Evolutionary conservation across 1,140 invertebrate genomes (phyloP), one percentile per base, ranked within the genome.

Genomic region (Rhyacophila brunnea): DNA sequence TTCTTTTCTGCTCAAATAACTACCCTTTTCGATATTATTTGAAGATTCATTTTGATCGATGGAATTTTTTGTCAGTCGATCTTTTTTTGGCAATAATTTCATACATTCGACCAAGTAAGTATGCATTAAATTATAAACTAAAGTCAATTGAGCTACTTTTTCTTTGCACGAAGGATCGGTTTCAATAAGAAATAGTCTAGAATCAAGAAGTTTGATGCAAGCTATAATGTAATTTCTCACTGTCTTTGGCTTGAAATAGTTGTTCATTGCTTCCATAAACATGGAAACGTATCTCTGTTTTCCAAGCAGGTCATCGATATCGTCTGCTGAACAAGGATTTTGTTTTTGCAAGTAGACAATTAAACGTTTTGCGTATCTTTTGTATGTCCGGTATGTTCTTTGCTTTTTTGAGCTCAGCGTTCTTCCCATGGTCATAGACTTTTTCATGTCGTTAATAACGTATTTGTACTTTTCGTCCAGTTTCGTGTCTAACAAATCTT

Each of bases 371-470:
- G 77, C 77, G 57, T 79, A 79, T 14, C 77, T 70, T 34, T 77
- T 67, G 60, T 79, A 79, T 0, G 76, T 78, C 14, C 77, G 64
- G 38, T 80, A 80, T 1, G 71, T 73, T 68, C 77, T 77, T 43
- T 76, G 71, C 52, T 80, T 80, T 50, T 74, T 68, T 1, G 75
- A 65, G 36, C 75, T 74, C 0, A 79, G 66, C 4, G 74, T 77
- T 46, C 75, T 70, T 6, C 77, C 77, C 72, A 76, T 76, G 0
- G 71, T 75, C 77, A 79, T 79, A 1, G 73, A 75, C 67, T 78
- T 79, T 62, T 79, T 79, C 77, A 79, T 78, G 36, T 79, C 76
- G 63, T 79, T 77, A 19, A 79, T 79, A 1, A 79, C 73, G 11
- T 75, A 75, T 71, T 78, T 79, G 57, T 78, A 79, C 45, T 65